phyloP scores from a whole-genome alignment of 2,888 invertebrate genomes.

The Ectobius pallidus region DNA sequence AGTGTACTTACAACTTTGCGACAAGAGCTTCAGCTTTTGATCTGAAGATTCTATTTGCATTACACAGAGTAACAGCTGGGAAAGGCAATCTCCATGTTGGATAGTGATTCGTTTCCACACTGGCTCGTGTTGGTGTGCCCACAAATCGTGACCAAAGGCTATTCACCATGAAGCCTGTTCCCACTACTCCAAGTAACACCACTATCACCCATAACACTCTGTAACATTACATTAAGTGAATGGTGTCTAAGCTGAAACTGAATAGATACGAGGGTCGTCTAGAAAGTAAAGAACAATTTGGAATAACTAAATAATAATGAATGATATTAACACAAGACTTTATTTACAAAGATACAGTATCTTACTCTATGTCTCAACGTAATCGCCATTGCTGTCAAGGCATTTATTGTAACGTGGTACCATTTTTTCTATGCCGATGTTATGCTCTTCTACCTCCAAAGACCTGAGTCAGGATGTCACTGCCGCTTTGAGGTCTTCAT shows the following conservation, averaged over 20 bases:
- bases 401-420: no score
- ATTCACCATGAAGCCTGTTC: constrained; percentile 38
- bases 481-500: no score
- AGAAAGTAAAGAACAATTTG: no score
- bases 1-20: constrained; percentile 23
- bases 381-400: no score
- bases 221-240: not conserved
- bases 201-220: constrained; percentile 41
- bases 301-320: no score
- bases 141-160: constrained; percentile 37
- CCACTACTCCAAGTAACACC: constrained; percentile 34
- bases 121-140: constrained; percentile 37
- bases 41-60: constrained; percentile 39
- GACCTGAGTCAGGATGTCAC: no score
- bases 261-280: not conserved
- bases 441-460: not conserved
- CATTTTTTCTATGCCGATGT: not conserved
- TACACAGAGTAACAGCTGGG: constrained; percentile 43
- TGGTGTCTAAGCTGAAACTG: not conserved
- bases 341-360: no score
- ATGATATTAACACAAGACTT: no score
- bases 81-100: constrained; percentile 40
- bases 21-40: constrained; percentile 31
- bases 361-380: no score
- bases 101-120: constrained; percentile 40